phyloP scores from a whole-genome alignment of 1,140 invertebrate species.

The Microplitis demolitor region DNA sequence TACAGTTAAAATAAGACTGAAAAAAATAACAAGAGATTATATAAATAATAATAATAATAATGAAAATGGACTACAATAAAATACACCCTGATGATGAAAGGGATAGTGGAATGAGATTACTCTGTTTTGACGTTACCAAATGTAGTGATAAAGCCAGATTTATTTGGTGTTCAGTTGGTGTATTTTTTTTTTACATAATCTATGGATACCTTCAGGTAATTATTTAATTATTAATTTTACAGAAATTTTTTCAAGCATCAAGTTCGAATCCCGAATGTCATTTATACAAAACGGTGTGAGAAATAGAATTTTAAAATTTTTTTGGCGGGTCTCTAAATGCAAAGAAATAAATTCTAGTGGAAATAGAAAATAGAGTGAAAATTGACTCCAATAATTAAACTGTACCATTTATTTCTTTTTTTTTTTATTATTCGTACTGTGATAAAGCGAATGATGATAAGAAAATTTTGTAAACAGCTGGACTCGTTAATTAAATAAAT shows the following conservation, averaged over 20 bases:
- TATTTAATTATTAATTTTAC: conserved; percentile 11
- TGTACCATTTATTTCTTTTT: too few relatives aligned
- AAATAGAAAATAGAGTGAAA: too few relatives aligned
- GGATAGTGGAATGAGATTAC: conserved; percentile 62
- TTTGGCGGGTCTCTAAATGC: too few relatives aligned
- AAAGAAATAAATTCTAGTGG: too few relatives aligned
- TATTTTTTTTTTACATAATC: conserved; percentile 86
- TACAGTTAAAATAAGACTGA: background rate
- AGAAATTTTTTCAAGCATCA: background rate
- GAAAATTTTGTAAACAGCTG: too few relatives aligned
- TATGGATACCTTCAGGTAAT: conserved; percentile 85
- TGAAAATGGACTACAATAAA: conserved; percentile 20
- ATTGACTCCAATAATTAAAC: too few relatives aligned
- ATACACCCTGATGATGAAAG: conserved; percentile 7
- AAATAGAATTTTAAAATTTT: too few relatives aligned
- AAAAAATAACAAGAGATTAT: background rate
- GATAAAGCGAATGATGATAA: too few relatives aligned
- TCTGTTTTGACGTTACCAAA: conserved; percentile 76
- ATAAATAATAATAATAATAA: background rate
- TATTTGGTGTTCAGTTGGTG: conserved; percentile 73
- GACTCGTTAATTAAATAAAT: background rate
- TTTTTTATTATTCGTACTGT: too few relatives aligned
- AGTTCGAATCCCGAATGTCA: too few relatives aligned
- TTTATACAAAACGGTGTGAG: too few relatives aligned
- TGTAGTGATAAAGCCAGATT: conserved; percentile 75